Evolutionary conservation across 2,888 invertebrate genomes (phyloP), one percentile per base, ranked within the genome.

Genomic region (Encarsia formosa): DNA sequence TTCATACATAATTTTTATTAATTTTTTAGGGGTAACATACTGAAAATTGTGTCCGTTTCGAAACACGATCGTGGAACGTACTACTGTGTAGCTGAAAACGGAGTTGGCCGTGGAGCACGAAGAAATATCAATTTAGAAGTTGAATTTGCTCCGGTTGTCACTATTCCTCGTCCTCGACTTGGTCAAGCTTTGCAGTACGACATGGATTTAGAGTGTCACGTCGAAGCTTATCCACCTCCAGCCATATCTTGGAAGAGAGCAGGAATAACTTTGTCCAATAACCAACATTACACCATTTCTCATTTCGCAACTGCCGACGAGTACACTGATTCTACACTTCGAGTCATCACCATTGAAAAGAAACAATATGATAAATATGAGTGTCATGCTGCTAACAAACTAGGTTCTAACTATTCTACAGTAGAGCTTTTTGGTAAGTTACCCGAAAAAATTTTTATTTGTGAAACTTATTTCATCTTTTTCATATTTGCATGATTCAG

Each of bases 31-130:
- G 93, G 93, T 13, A 91, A 90, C 66, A 79, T 84, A 18, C 72
- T 93, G 54, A 88, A 87, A 68, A 88, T 93, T 52, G 76, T 84
- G 4, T 75, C 82, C 0, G 87, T 92, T 1, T 85, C 84, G 59
- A 93, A 93, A 69, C 91, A 92, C 67, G 92, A 94, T 71, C 81
- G 93, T 41, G 94, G 94, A 13, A 94, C 93, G 0, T 94, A 94
- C 71, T 94, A 93, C 69, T 94, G 94, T 64, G 91, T 94, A 1
- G 93, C 91, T 5, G 91, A 91, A 66, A 92, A 92, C 63, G 88
- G 88, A 2, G 91, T 92, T 0, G 91, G 91, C 24, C 85, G 87
- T 61, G 92, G 92, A 0, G 87, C 89, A 3, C 77, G 88, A 23
- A 79, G 90, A 59, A 92, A 94, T 65, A 88, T 94, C 60, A 91